Evolutionary conservation across 2,113 vertebrate species (phyloP).

Genomic region (Haemorhous mexicanus): DNA sequence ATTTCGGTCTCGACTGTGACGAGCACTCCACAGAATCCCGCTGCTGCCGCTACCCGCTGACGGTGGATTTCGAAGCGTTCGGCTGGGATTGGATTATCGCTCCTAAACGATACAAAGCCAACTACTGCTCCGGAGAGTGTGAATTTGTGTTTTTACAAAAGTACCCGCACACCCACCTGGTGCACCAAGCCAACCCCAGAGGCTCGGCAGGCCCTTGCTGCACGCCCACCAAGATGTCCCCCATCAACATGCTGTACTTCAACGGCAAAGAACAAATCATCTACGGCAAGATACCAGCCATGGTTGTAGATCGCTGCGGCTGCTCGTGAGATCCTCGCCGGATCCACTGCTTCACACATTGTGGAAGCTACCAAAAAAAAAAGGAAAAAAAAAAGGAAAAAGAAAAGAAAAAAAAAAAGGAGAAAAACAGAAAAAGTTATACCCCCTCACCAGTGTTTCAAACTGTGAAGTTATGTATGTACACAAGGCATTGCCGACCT

Average conservation of each 20-base stretch:
- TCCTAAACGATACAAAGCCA: conserved; percentile 98
- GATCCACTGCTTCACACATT: background rate
- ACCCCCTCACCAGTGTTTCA: conserved; percentile 57
- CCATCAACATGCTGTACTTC: conserved; percentile 99
- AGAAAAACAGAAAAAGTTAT: background rate
- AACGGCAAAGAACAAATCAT: conserved; percentile 97
- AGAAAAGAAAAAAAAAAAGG: no score
- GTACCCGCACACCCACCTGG: conserved; percentile 96
- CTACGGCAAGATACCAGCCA: conserved; percentile 96
- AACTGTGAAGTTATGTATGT: conserved; percentile 74
- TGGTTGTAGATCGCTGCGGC: conserved; percentile 98
- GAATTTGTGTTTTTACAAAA: conserved; percentile 98
- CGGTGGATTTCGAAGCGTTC: conserved; percentile 97
- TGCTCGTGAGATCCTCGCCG: conserved; percentile 83
- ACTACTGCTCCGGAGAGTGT: conserved; percentile 98
- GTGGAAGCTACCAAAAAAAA: background rate
- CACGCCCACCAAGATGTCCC: conserved; percentile 98
- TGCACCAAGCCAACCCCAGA: conserved; percentile 92
- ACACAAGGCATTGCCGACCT: conserved; percentile 46
- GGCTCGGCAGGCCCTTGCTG: conserved; percentile 95
- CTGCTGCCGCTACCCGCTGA: conserved; percentile 95
- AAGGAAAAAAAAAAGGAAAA: no score
- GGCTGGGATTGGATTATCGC: conserved; percentile 99
- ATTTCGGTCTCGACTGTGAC: conserved; percentile 93
- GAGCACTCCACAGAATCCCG: conserved; percentile 93